Evolutionary conservation across 2,113 vertebrate species (phyloP), one percentile per base, ranked within the genome.

Genomic region (Arvicanthis niloticus): DNA sequence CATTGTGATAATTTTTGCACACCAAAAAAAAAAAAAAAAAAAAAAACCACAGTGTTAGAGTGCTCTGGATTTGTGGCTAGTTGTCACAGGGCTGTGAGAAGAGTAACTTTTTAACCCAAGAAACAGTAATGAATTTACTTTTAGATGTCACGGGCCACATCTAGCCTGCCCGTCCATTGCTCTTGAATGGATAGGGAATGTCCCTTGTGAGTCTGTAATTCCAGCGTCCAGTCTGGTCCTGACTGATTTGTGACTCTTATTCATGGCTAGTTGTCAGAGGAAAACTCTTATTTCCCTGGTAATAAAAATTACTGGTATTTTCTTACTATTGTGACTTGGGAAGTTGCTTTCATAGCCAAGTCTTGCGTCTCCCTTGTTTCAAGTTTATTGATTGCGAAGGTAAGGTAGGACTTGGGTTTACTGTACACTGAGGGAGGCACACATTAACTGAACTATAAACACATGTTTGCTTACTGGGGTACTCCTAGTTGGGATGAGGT

Each of bases 251-350:
- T 67, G 81, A 92, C 3, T 11, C 22, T 93, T 11, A 9, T 72
- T 80, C 40, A 75, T 68, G 80, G 48, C 53, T 92, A 37, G 8
- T 88, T 90, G 58, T 53, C 73, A 77, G 82, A 80, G 48, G 40
- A 78, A 84, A 72, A 86, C 31, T 48, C 56, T 92, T 87, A 82
- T 76, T 92, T 88, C 45, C 81, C 7, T 88, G n/a, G 60, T 62
- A 77, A 81, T 76, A 65, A 75, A 70, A 96, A 86, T 13, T 60
- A 3, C 78, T 42, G 78, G 58, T 76, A 65, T 60, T 16, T 73
- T 62, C 13, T 96, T 82, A 45, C 81, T 94, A 12, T 16, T 58
- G 56, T 78, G 77, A 90, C 21, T 90, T 7, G 58, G 56, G 81
- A 92, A 77, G 53, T 91, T 58, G n/a, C 93, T 51, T 17, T 76